These are phyloP conservation scores for Centropristis striata DNA, from an alignment of 2,113 vertebrate genomes.

Conservation along the genomic window DNA sequence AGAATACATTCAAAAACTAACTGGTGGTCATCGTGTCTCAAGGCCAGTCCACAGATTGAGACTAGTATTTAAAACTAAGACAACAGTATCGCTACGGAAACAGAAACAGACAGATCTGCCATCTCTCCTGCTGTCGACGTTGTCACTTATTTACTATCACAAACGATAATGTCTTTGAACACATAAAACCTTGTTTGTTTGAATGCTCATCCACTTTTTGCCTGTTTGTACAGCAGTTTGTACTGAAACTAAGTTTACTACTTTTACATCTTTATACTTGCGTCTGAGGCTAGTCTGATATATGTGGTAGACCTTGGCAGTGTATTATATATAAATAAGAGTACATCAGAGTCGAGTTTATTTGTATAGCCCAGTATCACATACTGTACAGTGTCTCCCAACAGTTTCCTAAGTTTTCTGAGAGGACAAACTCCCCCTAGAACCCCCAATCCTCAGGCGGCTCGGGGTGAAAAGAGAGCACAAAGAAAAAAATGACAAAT, in stretches of 20 bases:
- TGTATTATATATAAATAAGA: conserved; percentile 72
- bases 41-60: conserved; percentile 42
- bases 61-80: conserved; percentile 37
- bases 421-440: conserved; percentile 9
- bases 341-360: conserved; percentile 61
- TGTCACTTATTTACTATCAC: conserved; percentile 40
- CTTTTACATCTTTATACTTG: conserved; percentile 85
- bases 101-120: conserved; percentile 25
- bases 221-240: conserved; percentile 83
- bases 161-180: conserved; percentile 40
- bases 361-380: conserved; percentile 54
- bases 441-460: background rate
- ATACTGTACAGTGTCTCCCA: conserved; percentile 33
- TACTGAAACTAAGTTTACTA: conserved; percentile 83
- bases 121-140: conserved; percentile 44
- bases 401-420: conserved; percentile 30
- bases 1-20: conserved; percentile 35
- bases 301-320: conserved; percentile 63
- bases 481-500: background rate
- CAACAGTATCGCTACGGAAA: background rate
- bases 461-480: background rate
- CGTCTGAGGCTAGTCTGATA: conserved; percentile 61
- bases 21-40: conserved; percentile 32
- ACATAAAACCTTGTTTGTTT: conserved; percentile 52
- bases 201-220: conserved; percentile 73